Conservation (phyloP, 92 coral and sea anemone genomes). For the Montipora capitata region DNA sequence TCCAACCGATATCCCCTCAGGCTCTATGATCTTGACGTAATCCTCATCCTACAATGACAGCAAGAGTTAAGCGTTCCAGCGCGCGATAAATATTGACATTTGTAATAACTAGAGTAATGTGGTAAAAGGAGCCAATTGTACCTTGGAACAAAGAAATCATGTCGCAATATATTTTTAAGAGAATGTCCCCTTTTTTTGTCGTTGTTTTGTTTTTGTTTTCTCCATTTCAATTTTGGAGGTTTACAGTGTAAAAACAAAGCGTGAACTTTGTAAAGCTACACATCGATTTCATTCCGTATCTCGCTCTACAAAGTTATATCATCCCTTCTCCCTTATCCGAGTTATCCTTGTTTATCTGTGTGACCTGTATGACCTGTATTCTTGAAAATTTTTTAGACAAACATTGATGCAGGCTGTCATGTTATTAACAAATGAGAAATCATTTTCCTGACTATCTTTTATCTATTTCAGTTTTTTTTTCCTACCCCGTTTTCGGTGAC, state of each 20-base stretch:
- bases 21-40: slow-evolving; percentile 30
- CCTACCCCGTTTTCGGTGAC: slow-evolving; percentile 46
- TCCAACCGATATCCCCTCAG: slow-evolving; percentile 29
- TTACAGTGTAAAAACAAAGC: background rate
- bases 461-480: background rate
- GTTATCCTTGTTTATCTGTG: background rate
- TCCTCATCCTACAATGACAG: slow-evolving; percentile 29
- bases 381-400: background rate
- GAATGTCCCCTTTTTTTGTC: background rate
- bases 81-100: background rate
- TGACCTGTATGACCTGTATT: background rate
- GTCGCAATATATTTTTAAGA: background rate
- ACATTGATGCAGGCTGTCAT: slow-evolving; percentile 7
- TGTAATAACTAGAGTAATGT: background rate
- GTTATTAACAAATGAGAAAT: slow-evolving; percentile 7
- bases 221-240: background rate
- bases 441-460: background rate
- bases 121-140: slow-evolving; percentile 3
- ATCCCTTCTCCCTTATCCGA: background rate
- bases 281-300: background rate
- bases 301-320: background rate
- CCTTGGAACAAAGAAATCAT: slow-evolving; percentile 3
- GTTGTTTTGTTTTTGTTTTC: background rate
- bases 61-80: background rate
- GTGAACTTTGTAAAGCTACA: slow-evolving; percentile 3